phyloP scores from a whole-genome alignment of 2,113 vertebrate genomes.

The Australoheros scitulus region DNA sequence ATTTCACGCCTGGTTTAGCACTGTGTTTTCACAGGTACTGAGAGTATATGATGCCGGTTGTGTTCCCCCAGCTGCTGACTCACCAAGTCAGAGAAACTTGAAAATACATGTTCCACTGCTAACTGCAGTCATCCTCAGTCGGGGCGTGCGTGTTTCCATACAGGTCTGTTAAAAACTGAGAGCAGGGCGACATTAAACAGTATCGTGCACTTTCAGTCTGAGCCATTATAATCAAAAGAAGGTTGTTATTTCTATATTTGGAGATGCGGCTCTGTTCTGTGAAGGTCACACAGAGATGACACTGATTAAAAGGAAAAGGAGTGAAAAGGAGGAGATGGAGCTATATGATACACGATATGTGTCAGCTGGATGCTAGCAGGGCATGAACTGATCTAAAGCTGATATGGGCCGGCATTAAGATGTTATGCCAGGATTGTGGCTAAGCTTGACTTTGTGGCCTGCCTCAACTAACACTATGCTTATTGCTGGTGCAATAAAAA shows the following conservation, averaged over 20 bases:
- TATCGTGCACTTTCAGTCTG: not conserved
- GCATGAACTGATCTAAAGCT: not conserved
- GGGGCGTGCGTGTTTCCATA: constrained; percentile 6
- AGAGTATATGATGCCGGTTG: constrained; percentile 26
- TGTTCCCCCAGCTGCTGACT: constrained; percentile 36
- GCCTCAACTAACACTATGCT: not conserved
- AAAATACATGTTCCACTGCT: constrained; percentile 12
- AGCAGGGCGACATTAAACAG: not conserved
- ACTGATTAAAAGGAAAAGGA: not conserved
- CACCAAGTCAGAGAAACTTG: constrained; percentile 25
- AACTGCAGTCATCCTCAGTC: constrained; percentile 1
- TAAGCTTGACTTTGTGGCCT: not conserved
- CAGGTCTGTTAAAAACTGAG: not conserved
- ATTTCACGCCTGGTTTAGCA: constrained; percentile 42
- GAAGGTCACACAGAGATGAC: not conserved
- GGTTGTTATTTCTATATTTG: not conserved
- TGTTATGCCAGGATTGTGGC: not conserved
- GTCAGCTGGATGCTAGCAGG: not conserved
- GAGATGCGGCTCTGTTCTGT: not conserved
- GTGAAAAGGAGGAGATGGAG: not conserved
- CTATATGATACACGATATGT: not conserved
- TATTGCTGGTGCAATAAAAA: no score
- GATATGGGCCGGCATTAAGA: not conserved
- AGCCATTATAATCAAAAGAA: not conserved
- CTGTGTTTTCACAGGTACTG: constrained; percentile 37